phyloP scores from a whole-genome alignment of 1,140 invertebrate genomes.

The Drosophila tani region DNA sequence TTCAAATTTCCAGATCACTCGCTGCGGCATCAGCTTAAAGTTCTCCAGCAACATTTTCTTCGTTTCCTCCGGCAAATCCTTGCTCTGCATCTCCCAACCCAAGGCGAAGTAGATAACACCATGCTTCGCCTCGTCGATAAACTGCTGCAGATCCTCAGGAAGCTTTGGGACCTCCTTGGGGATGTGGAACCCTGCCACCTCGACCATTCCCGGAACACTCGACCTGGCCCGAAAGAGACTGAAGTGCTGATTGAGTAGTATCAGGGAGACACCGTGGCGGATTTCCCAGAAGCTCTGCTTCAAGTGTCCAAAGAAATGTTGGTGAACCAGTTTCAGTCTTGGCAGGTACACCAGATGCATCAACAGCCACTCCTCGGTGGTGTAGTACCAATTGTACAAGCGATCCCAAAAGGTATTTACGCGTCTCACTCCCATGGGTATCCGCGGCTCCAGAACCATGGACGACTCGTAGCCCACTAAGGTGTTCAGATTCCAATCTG shows the following conservation, averaged over 20 bases:
- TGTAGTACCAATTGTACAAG: slow-evolving; percentile 47
- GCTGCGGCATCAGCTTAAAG: slow-evolving; percentile 87
- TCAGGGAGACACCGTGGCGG: slow-evolving; percentile 53
- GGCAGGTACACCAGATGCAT: slow-evolving; percentile 41
- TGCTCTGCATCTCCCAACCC: slow-evolving; percentile 87
- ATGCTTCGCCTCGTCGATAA: slow-evolving; percentile 86
- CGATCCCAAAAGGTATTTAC: slow-evolving; percentile 33
- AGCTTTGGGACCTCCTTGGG: slow-evolving; percentile 84
- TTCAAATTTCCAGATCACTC: slow-evolving; percentile 90
- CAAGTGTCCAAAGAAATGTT: slow-evolving; percentile 63
- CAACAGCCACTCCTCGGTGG: slow-evolving; percentile 65
- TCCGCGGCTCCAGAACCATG: slow-evolving; percentile 33
- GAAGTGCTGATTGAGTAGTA: slow-evolving; percentile 75
- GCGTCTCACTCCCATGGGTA: not conserved
- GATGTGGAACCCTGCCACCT: slow-evolving; percentile 82
- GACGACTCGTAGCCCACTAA: slow-evolving; percentile 36
- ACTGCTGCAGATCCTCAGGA: slow-evolving; percentile 80
- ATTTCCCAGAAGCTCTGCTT: slow-evolving; percentile 41
- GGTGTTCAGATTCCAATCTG: slow-evolving; percentile 58
- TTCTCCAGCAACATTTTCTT: slow-evolving; percentile 86
- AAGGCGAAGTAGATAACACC: slow-evolving; percentile 88
- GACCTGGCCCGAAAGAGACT: slow-evolving; percentile 54
- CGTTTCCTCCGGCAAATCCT: slow-evolving; percentile 85
- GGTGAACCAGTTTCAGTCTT: slow-evolving; percentile 27
- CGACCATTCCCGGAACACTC: slow-evolving; percentile 65